Evolutionary conservation across 2,797 vertebrate species (phyloP).

Genomic region (Synaphobranchus kaupii): DNA sequence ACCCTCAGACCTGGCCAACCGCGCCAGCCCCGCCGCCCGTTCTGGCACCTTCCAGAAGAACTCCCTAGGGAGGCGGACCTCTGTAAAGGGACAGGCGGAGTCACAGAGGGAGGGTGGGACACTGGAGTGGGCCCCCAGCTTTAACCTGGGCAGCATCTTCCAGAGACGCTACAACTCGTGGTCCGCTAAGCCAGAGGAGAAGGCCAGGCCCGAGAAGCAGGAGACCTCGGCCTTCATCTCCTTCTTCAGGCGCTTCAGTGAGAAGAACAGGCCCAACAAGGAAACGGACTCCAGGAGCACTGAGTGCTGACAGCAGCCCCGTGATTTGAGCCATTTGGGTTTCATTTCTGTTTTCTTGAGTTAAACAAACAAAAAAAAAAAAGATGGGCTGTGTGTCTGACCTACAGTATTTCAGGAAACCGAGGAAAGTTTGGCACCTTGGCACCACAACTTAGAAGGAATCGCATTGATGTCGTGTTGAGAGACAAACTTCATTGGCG

Average conservation of each 20-base stretch:
- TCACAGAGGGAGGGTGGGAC: constrained; percentile 35
- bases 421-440: not conserved
- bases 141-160: constrained; percentile 19
- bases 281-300: constrained; percentile 51
- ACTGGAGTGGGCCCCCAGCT: constrained; percentile 15
- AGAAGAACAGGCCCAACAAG: constrained; percentile 58
- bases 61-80: not conserved
- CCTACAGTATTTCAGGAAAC: not conserved
- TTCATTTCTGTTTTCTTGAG: not conserved
- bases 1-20: constrained; percentile 37
- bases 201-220: constrained; percentile 50
- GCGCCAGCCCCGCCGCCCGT: constrained; percentile 32
- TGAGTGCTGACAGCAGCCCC: constrained; percentile 34
- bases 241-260: constrained; percentile 71
- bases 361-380: not conserved
- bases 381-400: not conserved
- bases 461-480: not conserved
- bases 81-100: constrained; percentile 24
- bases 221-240: constrained; percentile 61
- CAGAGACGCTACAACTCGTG: constrained; percentile 16
- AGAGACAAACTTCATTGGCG: not conserved
- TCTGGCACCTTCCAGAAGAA: constrained; percentile 31
- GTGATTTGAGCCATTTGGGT: not conserved
- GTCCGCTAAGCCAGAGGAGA: constrained; percentile 44
- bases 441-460: not conserved